phyloP scores from a whole-genome alignment of 1,140 invertebrate species.

The Drosophila leontia region DNA sequence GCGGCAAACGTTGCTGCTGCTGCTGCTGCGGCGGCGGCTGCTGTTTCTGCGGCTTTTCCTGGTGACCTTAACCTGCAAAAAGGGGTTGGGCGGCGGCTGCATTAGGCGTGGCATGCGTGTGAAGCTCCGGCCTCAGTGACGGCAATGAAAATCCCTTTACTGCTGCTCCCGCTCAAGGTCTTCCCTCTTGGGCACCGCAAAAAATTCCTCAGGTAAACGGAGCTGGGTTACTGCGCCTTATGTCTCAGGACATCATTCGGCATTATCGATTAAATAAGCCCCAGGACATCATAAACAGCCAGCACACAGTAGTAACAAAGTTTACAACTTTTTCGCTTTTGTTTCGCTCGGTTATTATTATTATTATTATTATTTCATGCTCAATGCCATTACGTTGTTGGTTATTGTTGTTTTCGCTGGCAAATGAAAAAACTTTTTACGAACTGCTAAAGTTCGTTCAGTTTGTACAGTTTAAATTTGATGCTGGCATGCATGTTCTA shows the following conservation, averaged over 20 bases:
- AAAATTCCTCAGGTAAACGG: slow-evolving; percentile 48
- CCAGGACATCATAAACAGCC: slow-evolving; percentile 52
- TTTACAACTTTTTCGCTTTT: slow-evolving; percentile 58
- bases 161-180: slow-evolving; percentile 42
- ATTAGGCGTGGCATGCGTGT: slow-evolving; percentile 67
- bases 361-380: slow-evolving; percentile 58
- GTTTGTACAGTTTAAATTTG: slow-evolving; percentile 34
- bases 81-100: slow-evolving; percentile 30
- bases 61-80: slow-evolving; percentile 73
- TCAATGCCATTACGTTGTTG: slow-evolving; percentile 52
- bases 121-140: slow-evolving; percentile 56
- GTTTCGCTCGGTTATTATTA: slow-evolving; percentile 48
- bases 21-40: slow-evolving; percentile 23
- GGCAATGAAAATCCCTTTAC: slow-evolving; percentile 66
- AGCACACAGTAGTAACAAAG: slow-evolving; percentile 37
- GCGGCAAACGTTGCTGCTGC: slow-evolving; percentile 50
- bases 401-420: slow-evolving; percentile 56
- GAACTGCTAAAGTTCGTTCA: slow-evolving; percentile 52
- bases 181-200: background rate
- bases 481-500: slow-evolving; percentile 30
- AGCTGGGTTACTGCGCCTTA: slow-evolving; percentile 28
- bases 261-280: slow-evolving; percentile 62
- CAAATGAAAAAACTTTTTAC: slow-evolving; percentile 74
- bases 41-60: slow-evolving; percentile 24
- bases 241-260: slow-evolving; percentile 40